Percentiles rank a stretch among this genome's conserved stretches.
phyloP scores from a whole-genome alignment of 2,888 invertebrate species.

The Nezara viridula region DNA sequence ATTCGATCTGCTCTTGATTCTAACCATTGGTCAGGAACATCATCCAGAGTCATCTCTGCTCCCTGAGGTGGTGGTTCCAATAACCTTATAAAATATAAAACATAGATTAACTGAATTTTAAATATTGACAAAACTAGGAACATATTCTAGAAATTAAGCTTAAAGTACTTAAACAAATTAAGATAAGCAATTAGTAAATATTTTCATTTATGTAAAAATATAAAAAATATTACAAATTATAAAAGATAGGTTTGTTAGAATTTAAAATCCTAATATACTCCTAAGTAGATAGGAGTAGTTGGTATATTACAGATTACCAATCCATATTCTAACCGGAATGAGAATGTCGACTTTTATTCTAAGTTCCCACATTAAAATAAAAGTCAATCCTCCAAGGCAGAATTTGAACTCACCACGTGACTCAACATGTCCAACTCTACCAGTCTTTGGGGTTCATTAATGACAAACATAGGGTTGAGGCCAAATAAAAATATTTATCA shows the following conservation, averaged over 20 bases:
- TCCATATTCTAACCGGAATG: no score
- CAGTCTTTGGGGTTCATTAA: neutral
- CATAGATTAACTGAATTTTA: conserved; percentile 9
- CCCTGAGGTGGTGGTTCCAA: conserved; percentile 63
- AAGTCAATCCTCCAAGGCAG: neutral
- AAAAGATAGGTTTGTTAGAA: neutral
- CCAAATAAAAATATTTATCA: neutral
- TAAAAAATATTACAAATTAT: neutral
- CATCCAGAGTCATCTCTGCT: conserved; percentile 48
- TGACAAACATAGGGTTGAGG: neutral
- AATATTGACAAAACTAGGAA: neutral
- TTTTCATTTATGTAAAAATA: neutral
- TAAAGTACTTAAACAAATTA: neutral
- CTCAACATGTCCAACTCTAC: neutral
- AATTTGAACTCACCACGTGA: neutral
- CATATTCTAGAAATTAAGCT: neutral
- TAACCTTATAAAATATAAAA: conserved; percentile 56
- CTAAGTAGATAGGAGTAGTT: neutral
- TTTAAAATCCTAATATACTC: neutral
- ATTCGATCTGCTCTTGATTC: conserved; percentile 56
- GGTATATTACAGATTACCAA: no score
- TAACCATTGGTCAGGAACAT: conserved; percentile 61
- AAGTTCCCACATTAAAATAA: neutral
- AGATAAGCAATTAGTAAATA: neutral
- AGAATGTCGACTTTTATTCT: no score